Conservation (phyloP, 2,888 invertebrate genomes). For the Trilocha varians region DNA sequence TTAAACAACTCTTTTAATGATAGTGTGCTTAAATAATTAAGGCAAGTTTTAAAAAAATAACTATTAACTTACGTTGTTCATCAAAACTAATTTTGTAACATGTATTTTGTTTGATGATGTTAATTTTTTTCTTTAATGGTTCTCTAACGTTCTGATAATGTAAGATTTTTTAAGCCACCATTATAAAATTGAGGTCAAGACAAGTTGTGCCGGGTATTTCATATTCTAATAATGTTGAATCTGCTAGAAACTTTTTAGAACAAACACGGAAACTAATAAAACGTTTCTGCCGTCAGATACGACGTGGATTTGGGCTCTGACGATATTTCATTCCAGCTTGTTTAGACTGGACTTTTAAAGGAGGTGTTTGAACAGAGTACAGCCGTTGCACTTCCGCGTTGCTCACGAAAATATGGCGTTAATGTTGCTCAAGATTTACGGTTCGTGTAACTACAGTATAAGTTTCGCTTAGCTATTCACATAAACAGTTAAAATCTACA, state of each 20-base stretch:
- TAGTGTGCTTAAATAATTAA: no score
- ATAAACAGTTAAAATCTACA: neutral
- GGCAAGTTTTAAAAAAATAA: no score
- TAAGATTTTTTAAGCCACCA: neutral
- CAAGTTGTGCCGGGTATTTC: conserved; percentile 8
- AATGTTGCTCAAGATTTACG: conserved; percentile 32
- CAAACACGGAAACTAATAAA: conserved; percentile 38
- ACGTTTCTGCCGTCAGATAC: conserved; percentile 35
- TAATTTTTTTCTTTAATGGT: neutral
- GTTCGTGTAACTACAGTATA: conserved; percentile 19
- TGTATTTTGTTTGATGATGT: neutral
- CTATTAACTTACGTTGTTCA: neutral
- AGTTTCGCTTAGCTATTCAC: conserved; percentile 20
- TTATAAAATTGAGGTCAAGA: conserved; percentile 5
- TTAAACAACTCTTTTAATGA: no score
- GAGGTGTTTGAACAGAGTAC: conserved; percentile 26
- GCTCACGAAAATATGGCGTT: conserved; percentile 24
- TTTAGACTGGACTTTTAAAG: conserved; percentile 37
- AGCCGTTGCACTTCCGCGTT: conserved; percentile 40
- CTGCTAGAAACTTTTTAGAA: conserved; percentile 12
- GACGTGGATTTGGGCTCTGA: conserved; percentile 26
- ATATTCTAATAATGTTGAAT: neutral
- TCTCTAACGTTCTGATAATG: neutral
- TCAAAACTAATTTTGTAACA: neutral
- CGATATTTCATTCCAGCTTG: conserved; percentile 49